Percentiles rank a stretch among this genome's conserved stretches.
Conservation (phyloP, 2,888 invertebrate genomes). For the Drosophila borealis region DNA sequence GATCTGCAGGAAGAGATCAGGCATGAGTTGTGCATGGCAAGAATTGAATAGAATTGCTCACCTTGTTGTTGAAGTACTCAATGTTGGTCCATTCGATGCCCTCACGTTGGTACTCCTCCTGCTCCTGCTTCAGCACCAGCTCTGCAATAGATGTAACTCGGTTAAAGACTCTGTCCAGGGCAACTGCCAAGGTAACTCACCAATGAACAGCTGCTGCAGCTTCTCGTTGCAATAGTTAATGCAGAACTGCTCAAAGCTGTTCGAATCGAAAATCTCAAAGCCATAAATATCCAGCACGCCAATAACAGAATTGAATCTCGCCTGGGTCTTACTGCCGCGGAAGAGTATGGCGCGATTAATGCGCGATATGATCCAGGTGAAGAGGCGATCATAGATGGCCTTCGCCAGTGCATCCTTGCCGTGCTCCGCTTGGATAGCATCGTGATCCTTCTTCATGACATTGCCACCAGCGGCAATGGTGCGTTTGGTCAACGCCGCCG, state of each 20-base stretch:
- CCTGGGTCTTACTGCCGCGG: constrained; percentile 85
- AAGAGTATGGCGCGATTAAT: constrained; percentile 96
- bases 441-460: constrained; percentile 95
- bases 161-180: not conserved
- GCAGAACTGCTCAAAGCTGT: constrained; percentile 99
- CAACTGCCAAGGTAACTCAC: constrained; percentile 85
- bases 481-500: constrained; percentile 92
- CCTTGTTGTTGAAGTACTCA: constrained; percentile 98
- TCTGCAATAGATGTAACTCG: constrained; percentile 87
- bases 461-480: constrained; percentile 97
- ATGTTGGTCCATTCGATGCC: constrained; percentile 98
- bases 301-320: constrained; percentile 83
- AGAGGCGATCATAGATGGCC: constrained; percentile 97
- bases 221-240: constrained; percentile 99
- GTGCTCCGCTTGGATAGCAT: constrained; percentile 92
- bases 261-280: constrained; percentile 98
- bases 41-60: constrained; percentile 58
- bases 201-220: constrained; percentile 98
- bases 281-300: constrained; percentile 99
- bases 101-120: constrained; percentile 97
- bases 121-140: constrained; percentile 98
- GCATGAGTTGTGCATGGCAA: not conserved
- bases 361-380: constrained; percentile 96
- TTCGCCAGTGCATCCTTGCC: constrained; percentile 96
- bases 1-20: constrained; percentile 82